Conservation (phyloP, 2,888 invertebrate species). For the Clostera curtula region DNA sequence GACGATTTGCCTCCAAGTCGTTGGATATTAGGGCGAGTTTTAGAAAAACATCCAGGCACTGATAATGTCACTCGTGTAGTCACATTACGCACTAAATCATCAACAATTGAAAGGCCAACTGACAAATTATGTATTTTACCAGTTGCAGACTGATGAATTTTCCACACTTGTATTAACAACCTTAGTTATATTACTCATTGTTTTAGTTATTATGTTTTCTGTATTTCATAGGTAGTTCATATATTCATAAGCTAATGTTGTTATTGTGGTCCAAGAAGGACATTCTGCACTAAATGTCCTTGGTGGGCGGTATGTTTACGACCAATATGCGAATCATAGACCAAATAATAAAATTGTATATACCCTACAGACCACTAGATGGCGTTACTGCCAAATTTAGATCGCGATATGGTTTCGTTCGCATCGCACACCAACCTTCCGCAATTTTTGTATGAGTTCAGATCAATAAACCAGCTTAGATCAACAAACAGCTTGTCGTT, state of each 20-base stretch:
- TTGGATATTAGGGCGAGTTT: background rate
- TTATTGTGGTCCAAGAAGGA: background rate
- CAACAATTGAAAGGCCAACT: background rate
- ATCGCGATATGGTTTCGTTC: too few relatives aligned
- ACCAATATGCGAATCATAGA: background rate
- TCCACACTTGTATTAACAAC: background rate
- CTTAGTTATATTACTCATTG: background rate
- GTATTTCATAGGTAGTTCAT: background rate
- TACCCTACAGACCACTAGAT: too few relatives aligned
- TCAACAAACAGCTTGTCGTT: too few relatives aligned
- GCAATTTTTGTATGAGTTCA: too few relatives aligned
- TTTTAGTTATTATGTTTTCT: background rate
- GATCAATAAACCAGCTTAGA: too few relatives aligned
- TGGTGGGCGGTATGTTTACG: background rate
- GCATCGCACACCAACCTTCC: too few relatives aligned
- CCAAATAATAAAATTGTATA: background rate
- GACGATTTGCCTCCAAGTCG: slow-evolving; percentile 1
- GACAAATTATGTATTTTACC: slow-evolving; percentile 2
- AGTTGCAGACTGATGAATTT: background rate
- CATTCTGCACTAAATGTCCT: background rate
- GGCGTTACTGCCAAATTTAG: background rate
- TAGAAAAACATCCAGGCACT: slow-evolving; percentile 1
- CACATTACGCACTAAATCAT: background rate
- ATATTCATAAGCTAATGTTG: background rate
- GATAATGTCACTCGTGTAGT: slow-evolving; percentile 1